Percentiles rank a stretch among this genome's conserved stretches.
Conservation (phyloP, 1,140 invertebrate genomes). For the Bilobella aurantiaca region DNA sequence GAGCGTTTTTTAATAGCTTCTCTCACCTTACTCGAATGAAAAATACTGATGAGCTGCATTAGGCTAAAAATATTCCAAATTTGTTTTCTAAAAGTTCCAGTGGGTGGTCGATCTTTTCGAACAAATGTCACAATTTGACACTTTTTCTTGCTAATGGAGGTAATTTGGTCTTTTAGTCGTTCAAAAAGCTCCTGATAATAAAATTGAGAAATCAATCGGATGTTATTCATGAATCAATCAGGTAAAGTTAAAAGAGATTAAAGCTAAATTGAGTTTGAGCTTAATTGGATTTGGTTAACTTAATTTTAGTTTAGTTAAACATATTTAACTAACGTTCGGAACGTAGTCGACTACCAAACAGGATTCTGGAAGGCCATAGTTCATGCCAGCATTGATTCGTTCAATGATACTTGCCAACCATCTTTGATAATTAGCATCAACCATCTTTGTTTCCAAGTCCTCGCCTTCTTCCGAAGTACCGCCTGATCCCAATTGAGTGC, state of each 20-base stretch:
- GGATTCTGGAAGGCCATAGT: slow-evolving; percentile 50
- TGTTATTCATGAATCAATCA: no score
- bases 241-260: no score
- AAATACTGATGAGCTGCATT: slow-evolving; percentile 62
- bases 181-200: slow-evolving; percentile 54
- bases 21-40: slow-evolving; percentile 56
- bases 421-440: slow-evolving; percentile 45
- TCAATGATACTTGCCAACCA: slow-evolving; percentile 66
- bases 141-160: slow-evolving; percentile 51
- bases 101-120: slow-evolving; percentile 51
- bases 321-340: not conserved
- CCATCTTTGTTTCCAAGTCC: not conserved
- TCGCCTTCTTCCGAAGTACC: no score
- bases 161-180: slow-evolving; percentile 57
- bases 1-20: not conserved
- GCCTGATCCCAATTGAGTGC: no score
- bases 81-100: slow-evolving; percentile 62
- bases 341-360: not conserved
- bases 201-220: not conserved
- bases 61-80: slow-evolving; percentile 66
- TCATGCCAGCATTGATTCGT: slow-evolving; percentile 66
- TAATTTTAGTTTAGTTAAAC: no score
- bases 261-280: no score
- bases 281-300: no score
- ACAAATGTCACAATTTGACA: slow-evolving; percentile 48